phyloP scores from a whole-genome alignment of 2,797 vertebrate genomes.

The Phalloptychus januarius region DNA sequence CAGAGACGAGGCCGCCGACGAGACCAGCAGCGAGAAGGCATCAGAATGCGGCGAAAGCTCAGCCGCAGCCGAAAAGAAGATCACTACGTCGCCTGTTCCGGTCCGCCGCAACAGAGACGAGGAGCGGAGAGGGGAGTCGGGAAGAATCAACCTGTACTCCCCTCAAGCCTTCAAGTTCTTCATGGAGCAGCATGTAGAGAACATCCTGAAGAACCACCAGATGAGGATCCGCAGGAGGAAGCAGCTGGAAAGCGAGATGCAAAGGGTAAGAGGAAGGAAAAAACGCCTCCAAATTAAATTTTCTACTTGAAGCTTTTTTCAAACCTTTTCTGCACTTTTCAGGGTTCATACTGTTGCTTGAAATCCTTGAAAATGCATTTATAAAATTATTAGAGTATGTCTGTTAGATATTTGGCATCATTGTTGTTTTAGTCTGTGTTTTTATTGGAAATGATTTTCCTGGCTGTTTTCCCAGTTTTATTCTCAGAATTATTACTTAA shows the following conservation, averaged over 20 bases:
- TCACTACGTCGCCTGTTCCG: conserved; percentile 95
- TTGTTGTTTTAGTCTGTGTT: neutral
- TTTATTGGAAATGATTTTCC: neutral
- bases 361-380: neutral
- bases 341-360: too few species aligned
- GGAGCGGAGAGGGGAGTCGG: conserved; percentile 89
- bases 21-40: conserved; percentile 66
- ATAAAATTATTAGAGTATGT: neutral
- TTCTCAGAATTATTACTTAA: neutral
- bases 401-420: neutral
- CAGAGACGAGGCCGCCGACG: conserved; percentile 86
- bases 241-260: conserved; percentile 98
- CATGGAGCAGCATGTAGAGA: conserved; percentile 99
- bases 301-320: conserved; percentile 9
- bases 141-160: conserved; percentile 91
- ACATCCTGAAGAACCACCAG: conserved; percentile 96
- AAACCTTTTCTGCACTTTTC: conserved; percentile 22
- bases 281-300: neutral
- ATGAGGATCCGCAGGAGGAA: conserved; percentile 93
- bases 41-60: conserved; percentile 62
- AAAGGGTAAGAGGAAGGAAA: conserved; percentile 84
- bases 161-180: conserved; percentile 99
- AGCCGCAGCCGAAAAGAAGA: conserved; percentile 86
- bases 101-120: conserved; percentile 94
- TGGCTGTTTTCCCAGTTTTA: neutral